These are phyloP conservation scores for Epicauta chinensis DNA, from an alignment of 1,140 invertebrate genomes.

Conservation along the genomic window DNA sequence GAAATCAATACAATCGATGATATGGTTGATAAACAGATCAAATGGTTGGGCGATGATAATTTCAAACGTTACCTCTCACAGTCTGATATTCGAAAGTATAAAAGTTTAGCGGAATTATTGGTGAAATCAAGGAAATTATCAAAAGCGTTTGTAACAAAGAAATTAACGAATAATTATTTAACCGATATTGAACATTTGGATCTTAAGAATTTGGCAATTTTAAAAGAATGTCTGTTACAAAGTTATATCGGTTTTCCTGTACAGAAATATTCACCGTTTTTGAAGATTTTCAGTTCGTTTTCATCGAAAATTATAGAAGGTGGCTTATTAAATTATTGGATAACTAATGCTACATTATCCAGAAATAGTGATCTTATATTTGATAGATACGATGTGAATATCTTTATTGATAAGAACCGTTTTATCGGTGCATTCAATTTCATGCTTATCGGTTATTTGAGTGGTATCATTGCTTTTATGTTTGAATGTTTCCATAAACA, in stretches of 20 bases:
- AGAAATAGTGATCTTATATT: background rate
- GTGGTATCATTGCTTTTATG: conserved; percentile 1
- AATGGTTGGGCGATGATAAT: conserved; percentile 3
- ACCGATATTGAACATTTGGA: conserved; percentile 12
- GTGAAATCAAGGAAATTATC: background rate
- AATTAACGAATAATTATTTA: conserved; percentile 7
- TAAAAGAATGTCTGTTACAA: conserved; percentile 6
- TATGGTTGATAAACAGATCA: conserved; percentile 12
- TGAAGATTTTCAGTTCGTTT: conserved; percentile 8
- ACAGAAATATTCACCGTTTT: conserved; percentile 12
- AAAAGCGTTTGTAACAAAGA: background rate
- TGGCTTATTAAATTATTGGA: conserved; percentile 12
- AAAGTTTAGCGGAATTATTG: background rate
- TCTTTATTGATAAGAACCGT: background rate
- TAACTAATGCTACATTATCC: conserved; percentile 3
- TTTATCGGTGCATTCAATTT: conserved; percentile 4
- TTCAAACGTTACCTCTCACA: background rate
- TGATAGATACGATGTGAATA: background rate
- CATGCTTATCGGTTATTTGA: background rate
- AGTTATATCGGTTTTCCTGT: conserved; percentile 12
- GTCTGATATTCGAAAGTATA: background rate
- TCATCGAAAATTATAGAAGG: conserved; percentile 3
- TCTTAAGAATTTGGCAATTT: conserved; percentile 1
- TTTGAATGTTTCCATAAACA: too few species aligned
- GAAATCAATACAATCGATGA: conserved; percentile 10